A percentile compares a stretch with the other conserved stretches of the same genome.
phyloP scores from a whole-genome alignment of 2,797 vertebrate genomes.

The Cheirogaleus major region DNA sequence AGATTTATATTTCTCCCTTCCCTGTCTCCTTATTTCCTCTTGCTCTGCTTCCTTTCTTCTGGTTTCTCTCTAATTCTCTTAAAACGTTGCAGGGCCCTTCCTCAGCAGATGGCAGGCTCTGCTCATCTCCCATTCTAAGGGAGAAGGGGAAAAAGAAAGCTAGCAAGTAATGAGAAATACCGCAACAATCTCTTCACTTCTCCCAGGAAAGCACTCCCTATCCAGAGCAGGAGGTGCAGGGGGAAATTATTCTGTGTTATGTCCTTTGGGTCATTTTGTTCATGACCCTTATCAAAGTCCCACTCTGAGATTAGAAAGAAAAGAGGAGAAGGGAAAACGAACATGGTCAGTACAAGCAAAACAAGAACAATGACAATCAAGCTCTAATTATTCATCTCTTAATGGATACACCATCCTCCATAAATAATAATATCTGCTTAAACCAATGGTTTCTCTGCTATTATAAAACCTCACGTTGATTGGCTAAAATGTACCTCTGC shows the following conservation, averaged over 20 bases:
- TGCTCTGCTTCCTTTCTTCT: not conserved
- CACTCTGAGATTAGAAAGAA: not conserved
- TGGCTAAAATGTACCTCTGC: not conserved
- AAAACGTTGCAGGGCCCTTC: not conserved
- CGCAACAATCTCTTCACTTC: not conserved
- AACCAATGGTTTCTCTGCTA: not conserved
- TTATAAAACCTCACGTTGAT: not conserved
- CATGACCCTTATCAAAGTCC: not conserved
- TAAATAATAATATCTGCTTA: not conserved
- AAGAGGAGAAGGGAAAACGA: not conserved
- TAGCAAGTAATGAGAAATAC: not conserved
- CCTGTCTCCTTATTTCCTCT: not conserved
- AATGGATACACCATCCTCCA: not conserved
- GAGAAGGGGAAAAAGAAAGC: not conserved
- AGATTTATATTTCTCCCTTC: not conserved
- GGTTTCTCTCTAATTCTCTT: not conserved
- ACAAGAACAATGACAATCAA: not conserved
- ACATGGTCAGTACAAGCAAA: not conserved
- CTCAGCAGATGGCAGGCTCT: not conserved
- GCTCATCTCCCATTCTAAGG: not conserved
- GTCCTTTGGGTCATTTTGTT: not conserved
- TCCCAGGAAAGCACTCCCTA: not conserved
- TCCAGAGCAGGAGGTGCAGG: not conserved
- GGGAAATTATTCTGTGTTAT: not conserved
- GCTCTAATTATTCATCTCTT: not conserved